A percentile compares a stretch with the other conserved stretches of the same genome.
Evolutionary conservation across 2,888 invertebrate species (phyloP).

Genomic region (Folsomia candida): DNA sequence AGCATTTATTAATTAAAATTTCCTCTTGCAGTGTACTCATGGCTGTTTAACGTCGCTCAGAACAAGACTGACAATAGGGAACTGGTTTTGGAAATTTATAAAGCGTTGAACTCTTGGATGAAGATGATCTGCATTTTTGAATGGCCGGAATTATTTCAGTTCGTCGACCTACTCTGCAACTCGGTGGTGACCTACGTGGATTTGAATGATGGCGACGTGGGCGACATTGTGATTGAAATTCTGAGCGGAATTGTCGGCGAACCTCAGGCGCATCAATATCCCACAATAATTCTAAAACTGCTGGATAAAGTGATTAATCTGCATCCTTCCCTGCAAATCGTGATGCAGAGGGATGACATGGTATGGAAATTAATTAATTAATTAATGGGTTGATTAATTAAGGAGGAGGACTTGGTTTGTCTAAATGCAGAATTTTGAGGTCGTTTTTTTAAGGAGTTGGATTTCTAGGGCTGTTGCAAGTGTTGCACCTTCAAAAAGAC

Average conservation of each 20-base stretch:
- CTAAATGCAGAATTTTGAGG: no score
- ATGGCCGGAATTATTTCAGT: slow-evolving; percentile 39
- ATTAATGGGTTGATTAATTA: not conserved
- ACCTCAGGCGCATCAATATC: slow-evolving; percentile 44
- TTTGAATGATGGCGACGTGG: slow-evolving; percentile 36
- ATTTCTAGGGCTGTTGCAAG: no score
- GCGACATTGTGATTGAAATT: slow-evolving; percentile 45
- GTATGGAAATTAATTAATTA: slow-evolving; percentile 25
- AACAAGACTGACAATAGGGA: slow-evolving; percentile 39
- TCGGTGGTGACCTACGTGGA: slow-evolving; percentile 25
- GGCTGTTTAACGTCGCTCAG: slow-evolving; percentile 45
- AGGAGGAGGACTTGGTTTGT: not conserved
- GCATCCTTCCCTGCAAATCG: slow-evolving; percentile 39
- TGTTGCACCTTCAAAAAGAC: no score
- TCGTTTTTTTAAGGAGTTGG: no score
- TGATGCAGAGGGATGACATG: slow-evolving; percentile 40
- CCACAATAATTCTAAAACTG: slow-evolving; percentile 39
- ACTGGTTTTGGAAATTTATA: slow-evolving; percentile 40
- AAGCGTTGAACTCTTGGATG: slow-evolving; percentile 48
- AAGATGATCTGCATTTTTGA: slow-evolving; percentile 47
- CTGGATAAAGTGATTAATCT: slow-evolving; percentile 46
- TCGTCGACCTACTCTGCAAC: slow-evolving; percentile 33
- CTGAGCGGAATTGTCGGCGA: slow-evolving; percentile 46
- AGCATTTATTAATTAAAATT: no score
- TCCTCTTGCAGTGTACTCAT: slow-evolving; percentile 47